These are phyloP conservation scores for Elanoides forficatus DNA, from an alignment of 2,113 vertebrate genomes.

Conservation along the genomic window DNA sequence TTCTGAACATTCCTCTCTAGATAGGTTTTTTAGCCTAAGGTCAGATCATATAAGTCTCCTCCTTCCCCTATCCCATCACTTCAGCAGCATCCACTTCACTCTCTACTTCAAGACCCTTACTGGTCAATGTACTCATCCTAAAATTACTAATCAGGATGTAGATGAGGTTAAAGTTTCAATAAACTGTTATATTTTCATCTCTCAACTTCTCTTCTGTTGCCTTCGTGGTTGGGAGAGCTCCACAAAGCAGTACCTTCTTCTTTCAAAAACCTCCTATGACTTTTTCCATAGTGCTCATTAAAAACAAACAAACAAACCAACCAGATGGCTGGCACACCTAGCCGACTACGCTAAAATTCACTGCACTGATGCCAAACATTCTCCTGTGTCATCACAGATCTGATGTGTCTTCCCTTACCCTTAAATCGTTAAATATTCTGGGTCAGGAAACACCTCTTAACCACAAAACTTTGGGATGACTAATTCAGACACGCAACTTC, in stretches of 20 bases:
- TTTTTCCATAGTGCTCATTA: background rate
- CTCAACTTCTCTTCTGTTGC: background rate
- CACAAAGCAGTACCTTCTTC: background rate
- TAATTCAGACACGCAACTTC: background rate
- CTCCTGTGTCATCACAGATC: background rate
- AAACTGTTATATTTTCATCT: background rate
- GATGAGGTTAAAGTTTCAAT: background rate
- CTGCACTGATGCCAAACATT: background rate
- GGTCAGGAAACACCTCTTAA: conserved; percentile 12
- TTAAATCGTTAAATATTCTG: background rate
- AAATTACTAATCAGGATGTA: background rate
- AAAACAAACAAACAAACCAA: background rate
- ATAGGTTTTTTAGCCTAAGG: background rate
- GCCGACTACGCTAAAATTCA: background rate
- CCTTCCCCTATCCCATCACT: background rate
- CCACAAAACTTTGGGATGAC: background rate
- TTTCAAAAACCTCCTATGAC: background rate
- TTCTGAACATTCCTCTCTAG: background rate
- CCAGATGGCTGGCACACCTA: background rate
- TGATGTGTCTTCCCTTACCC: background rate
- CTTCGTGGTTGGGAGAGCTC: background rate
- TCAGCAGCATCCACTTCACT: background rate
- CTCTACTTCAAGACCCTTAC: background rate
- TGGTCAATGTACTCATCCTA: background rate
- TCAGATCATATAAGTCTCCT: background rate